These are phyloP conservation scores for Psephotus haematonotus DNA, from an alignment of 2,113 vertebrate species.

Conservation along the genomic window DNA sequence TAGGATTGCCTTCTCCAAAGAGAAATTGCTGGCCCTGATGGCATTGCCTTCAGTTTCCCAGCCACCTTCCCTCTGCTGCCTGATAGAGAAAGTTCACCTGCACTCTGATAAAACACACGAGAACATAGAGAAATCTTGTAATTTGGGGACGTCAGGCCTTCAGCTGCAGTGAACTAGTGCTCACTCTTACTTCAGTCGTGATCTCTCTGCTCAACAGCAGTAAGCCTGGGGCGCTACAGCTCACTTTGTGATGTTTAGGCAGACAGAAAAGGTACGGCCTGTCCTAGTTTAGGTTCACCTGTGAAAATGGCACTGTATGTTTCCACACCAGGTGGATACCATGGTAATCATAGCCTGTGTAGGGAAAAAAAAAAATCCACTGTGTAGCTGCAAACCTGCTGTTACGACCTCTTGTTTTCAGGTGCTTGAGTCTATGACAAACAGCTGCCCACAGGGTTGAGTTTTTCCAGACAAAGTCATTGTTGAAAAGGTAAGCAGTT, in stretches of 20 bases:
- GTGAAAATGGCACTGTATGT: not conserved
- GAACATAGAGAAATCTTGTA: not conserved
- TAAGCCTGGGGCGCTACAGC: accelerated
- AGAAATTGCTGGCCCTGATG: not conserved
- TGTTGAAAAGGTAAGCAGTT: not conserved
- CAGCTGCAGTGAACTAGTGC: not conserved
- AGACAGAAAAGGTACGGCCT: not conserved
- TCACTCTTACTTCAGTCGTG: not conserved
- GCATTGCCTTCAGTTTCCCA: not conserved
- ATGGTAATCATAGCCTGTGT: not conserved
- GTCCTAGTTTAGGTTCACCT: not conserved
- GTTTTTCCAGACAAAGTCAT: not conserved
- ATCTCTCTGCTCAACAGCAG: not conserved
- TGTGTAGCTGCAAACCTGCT: not conserved
- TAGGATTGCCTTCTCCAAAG: not conserved
- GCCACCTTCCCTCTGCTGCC: not conserved
- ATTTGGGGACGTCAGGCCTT: not conserved
- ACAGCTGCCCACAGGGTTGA: not conserved
- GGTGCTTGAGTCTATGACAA: not conserved
- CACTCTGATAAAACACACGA: not conserved
- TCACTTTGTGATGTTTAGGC: not conserved
- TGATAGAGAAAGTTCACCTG: not conserved
- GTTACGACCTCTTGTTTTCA: not conserved
- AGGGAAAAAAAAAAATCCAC: not conserved
- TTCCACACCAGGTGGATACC: not conserved